Evolutionary conservation across 2,797 vertebrate species (phyloP).

Genomic region (Myiothlypis chrysogaster): DNA sequence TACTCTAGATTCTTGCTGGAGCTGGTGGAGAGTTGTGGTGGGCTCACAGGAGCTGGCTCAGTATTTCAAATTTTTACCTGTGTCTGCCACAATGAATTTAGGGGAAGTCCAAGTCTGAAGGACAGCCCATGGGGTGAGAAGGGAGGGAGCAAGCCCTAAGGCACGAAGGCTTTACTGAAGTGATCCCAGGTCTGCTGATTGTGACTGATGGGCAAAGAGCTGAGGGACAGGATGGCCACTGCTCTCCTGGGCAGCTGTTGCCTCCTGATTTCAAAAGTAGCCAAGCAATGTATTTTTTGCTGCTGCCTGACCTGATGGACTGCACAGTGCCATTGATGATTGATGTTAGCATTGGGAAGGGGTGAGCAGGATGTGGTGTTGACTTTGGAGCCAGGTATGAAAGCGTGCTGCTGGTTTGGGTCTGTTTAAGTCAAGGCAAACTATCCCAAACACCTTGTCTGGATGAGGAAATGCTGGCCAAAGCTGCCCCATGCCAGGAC

Average conservation of each 20-base stretch:
- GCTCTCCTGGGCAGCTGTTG: not conserved
- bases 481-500: not conserved
- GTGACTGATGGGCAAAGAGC: not conserved
- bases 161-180: not conserved
- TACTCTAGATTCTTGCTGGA: not conserved
- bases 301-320: not conserved
- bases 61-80: not conserved
- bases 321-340: rapidly evolving
- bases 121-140: not conserved
- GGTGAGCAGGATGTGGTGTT: not conserved
- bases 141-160: not conserved
- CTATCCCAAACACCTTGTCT: not conserved
- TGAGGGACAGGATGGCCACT: not conserved
- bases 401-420: not conserved
- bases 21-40: not conserved
- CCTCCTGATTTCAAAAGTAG: not conserved
- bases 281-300: not conserved
- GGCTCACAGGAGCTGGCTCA: not conserved
- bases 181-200: not conserved
- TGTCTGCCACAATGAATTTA: not conserved
- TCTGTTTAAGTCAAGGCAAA: not conserved
- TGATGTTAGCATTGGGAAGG: not conserved
- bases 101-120: not conserved
- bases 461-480: not conserved
- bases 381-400: not conserved